Evolutionary conservation across 2,113 vertebrate species (phyloP).

Genomic region (Cettia cetti): DNA sequence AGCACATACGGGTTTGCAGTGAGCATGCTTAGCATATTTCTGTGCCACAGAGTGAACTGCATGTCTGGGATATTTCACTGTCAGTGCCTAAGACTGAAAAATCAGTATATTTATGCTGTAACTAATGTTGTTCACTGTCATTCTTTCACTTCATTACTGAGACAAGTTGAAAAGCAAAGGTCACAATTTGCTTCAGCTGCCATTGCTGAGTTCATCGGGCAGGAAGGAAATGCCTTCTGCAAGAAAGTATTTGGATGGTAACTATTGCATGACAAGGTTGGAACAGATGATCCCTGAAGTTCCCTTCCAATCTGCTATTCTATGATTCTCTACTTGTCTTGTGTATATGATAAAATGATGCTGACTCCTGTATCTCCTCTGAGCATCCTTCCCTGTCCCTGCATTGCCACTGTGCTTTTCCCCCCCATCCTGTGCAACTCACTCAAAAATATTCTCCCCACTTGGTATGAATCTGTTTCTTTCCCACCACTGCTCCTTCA

Average conservation of each 20-base stretch:
- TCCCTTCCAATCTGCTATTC: neutral
- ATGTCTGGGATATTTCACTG: neutral
- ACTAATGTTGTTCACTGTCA: neutral
- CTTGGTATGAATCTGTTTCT: neutral
- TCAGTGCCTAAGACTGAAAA: neutral
- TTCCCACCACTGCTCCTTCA: neutral
- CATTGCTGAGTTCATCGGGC: neutral
- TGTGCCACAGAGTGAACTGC: neutral
- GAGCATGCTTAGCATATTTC: neutral
- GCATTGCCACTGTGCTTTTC: neutral
- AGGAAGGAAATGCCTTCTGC: constrained; percentile 1
- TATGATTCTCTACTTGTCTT: neutral
- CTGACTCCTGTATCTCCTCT: neutral
- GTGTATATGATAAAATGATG: neutral
- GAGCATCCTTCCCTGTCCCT: neutral
- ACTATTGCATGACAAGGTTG: neutral
- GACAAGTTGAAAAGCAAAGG: constrained; percentile 6
- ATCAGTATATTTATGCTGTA: neutral
- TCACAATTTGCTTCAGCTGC: neutral
- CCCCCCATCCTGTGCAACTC: fast-evolving
- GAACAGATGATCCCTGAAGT: neutral
- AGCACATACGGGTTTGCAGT: neutral
- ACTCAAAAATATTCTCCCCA: neutral
- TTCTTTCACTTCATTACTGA: neutral
- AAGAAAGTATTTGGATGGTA: neutral